A percentile compares a stretch with the other conserved stretches of the same genome.
Evolutionary conservation across 2,888 invertebrate genomes (phyloP).

Genomic region (Lathronympha strigana): DNA sequence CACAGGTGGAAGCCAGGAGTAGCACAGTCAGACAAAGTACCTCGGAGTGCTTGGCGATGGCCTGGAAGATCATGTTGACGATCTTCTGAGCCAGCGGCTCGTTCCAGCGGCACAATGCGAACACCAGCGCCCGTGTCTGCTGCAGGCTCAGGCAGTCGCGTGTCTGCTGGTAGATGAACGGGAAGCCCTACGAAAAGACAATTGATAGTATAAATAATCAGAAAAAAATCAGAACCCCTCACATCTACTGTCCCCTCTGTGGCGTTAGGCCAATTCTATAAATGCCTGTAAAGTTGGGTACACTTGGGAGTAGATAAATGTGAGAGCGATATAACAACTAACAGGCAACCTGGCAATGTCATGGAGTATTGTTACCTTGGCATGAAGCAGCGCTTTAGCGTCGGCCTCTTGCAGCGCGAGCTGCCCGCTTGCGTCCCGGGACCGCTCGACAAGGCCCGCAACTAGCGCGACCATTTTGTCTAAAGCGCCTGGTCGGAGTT

Average conservation of each 20-base stretch:
- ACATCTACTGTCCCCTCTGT: no score
- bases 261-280: no score
- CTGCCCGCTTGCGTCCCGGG: slow-evolving; percentile 89
- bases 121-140: slow-evolving; percentile 95
- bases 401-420: slow-evolving; percentile 91
- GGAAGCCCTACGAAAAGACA: slow-evolving; percentile 87
- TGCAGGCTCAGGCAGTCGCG: slow-evolving; percentile 96
- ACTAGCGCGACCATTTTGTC: slow-evolving; percentile 98
- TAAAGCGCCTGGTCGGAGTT: slow-evolving; percentile 94
- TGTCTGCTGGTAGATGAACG: slow-evolving; percentile 97
- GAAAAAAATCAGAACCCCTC: no score
- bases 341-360: no score
- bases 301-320: no score
- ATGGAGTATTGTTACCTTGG: slow-evolving; percentile 85
- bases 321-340: no score
- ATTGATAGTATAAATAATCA: no score
- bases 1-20: neutral
- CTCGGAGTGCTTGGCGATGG: slow-evolving; percentile 95
- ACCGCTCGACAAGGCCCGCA: slow-evolving; percentile 94
- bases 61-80: slow-evolving; percentile 94
- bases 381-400: slow-evolving; percentile 92
- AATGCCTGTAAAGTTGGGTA: no score
- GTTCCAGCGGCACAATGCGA: slow-evolving; percentile 96
- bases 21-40: slow-evolving; percentile 67
- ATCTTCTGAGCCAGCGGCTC: slow-evolving; percentile 94